phyloP scores from a whole-genome alignment of 2,888 invertebrate species.

The Pollenia labialis region DNA sequence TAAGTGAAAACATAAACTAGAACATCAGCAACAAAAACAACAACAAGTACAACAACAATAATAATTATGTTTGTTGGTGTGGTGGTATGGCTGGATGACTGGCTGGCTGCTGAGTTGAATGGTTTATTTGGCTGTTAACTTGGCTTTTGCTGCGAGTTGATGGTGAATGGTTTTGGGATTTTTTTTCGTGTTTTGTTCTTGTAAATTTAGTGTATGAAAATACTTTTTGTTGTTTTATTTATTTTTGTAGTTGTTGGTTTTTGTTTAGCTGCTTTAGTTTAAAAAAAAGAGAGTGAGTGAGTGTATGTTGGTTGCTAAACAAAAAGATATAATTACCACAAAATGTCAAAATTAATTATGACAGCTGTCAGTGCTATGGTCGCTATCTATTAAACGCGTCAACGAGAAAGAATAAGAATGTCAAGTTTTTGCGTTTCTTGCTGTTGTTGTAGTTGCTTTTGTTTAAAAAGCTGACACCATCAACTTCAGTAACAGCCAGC shows the following conservation, averaged over 20 bases:
- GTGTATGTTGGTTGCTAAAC: constrained; percentile 66
- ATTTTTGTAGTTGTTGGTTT: constrained; percentile 15
- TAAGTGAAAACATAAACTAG: constrained; percentile 71
- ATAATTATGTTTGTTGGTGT: constrained; percentile 63
- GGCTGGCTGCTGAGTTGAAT: constrained; percentile 45
- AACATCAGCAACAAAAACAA: constrained; percentile 55
- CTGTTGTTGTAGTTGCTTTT: constrained; percentile 9
- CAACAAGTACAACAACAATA: constrained; percentile 5
- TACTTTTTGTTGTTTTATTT: constrained; percentile 35
- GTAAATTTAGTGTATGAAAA: constrained; percentile 57
- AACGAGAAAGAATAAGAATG: constrained; percentile 70
- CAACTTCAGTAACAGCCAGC: constrained; percentile 76
- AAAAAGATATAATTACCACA: constrained; percentile 82
- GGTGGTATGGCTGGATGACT: constrained; percentile 50
- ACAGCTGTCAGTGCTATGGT: constrained; percentile 83
- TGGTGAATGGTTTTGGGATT: constrained; percentile 42
- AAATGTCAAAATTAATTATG: constrained; percentile 84
- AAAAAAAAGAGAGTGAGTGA: constrained; percentile 14
- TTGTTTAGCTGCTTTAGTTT: constrained; percentile 46
- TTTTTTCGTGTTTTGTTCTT: constrained; percentile 2
- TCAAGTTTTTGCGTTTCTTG: constrained; percentile 61
- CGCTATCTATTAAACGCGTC: constrained; percentile 75
- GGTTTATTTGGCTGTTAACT: constrained; percentile 60
- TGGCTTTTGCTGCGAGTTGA: constrained; percentile 34
- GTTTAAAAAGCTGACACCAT: constrained; percentile 68